Percentiles rank a stretch among this genome's conserved stretches.
phyloP scores from a whole-genome alignment of 2,888 invertebrate species.

The Nasonovia ribisnigri region DNA sequence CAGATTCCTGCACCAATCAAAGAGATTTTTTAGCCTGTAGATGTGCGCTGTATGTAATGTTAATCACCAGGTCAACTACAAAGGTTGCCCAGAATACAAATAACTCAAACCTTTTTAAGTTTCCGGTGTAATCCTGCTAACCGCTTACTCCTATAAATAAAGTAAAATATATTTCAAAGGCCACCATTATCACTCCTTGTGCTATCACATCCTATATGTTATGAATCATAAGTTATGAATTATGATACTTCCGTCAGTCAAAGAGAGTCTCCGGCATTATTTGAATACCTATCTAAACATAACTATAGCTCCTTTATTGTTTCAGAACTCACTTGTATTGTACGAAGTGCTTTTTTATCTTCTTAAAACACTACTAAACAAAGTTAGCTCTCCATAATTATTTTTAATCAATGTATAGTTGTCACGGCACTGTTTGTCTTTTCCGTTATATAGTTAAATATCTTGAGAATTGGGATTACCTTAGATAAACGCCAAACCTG shows the following conservation, averaged over 20 bases:
- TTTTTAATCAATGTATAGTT: background rate
- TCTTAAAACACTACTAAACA: background rate
- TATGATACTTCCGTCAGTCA: background rate
- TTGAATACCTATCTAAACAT: background rate
- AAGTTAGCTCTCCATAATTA: background rate
- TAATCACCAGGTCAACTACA: background rate
- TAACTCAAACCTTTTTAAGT: background rate
- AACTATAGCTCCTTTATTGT: background rate
- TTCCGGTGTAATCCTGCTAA: background rate
- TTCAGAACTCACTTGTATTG: background rate
- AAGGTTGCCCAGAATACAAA: background rate
- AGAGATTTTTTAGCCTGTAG: background rate
- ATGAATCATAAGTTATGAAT: too few relatives aligned
- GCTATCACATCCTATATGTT: background rate
- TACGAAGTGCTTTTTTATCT: background rate
- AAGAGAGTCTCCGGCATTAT: background rate
- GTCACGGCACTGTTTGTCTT: background rate
- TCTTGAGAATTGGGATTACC: too few relatives aligned
- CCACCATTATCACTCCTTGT: background rate
- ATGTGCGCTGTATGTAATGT: background rate
- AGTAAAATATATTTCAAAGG: background rate
- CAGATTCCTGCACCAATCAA: background rate
- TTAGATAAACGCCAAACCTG: too few relatives aligned
- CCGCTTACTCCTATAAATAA: too few relatives aligned
- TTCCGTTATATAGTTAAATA: too few relatives aligned